Percentiles rank a stretch among this genome's conserved stretches.
Conservation (phyloP, 2,797 vertebrate genomes). For the Notolabrus celidotus region DNA sequence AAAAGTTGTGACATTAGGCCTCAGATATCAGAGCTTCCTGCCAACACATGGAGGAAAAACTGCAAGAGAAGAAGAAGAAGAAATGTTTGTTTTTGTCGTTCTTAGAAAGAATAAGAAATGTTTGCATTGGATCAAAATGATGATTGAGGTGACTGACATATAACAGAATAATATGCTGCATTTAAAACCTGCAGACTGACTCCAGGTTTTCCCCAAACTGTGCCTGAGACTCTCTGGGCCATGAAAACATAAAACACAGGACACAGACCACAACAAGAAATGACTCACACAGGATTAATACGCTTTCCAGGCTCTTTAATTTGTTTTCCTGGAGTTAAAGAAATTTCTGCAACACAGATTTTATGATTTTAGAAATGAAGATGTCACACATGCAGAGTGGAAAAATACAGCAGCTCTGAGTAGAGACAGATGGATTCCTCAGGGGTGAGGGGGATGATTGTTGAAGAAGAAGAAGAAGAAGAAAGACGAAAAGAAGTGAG, state of each 20-base stretch:
- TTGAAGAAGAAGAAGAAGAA: background rate
- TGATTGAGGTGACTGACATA: too few relatives aligned
- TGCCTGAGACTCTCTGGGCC: background rate
- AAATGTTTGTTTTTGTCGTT: too few relatives aligned
- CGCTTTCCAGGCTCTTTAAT: conserved; percentile 7
- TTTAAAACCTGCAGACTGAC: too few relatives aligned
- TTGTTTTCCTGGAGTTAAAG: background rate
- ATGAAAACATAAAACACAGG: background rate
- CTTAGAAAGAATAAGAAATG: too few relatives aligned
- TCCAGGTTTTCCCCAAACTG: too few relatives aligned
- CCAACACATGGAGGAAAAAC: background rate
- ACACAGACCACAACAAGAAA: background rate
- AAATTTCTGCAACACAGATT: background rate
- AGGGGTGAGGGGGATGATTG: background rate
- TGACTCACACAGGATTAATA: conserved; percentile 11
- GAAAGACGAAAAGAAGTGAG: background rate
- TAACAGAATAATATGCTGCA: too few relatives aligned
- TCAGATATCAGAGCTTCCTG: background rate
- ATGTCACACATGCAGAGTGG: background rate
- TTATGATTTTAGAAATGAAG: background rate
- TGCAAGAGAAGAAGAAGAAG: too few relatives aligned
- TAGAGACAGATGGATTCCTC: background rate
- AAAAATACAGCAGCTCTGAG: background rate
- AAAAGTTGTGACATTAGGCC: background rate
- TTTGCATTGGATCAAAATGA: too few relatives aligned